Base-by-base conservation (phyloP, 2,797 vertebrate genomes). In the Margarornis squamiger region DNA sequence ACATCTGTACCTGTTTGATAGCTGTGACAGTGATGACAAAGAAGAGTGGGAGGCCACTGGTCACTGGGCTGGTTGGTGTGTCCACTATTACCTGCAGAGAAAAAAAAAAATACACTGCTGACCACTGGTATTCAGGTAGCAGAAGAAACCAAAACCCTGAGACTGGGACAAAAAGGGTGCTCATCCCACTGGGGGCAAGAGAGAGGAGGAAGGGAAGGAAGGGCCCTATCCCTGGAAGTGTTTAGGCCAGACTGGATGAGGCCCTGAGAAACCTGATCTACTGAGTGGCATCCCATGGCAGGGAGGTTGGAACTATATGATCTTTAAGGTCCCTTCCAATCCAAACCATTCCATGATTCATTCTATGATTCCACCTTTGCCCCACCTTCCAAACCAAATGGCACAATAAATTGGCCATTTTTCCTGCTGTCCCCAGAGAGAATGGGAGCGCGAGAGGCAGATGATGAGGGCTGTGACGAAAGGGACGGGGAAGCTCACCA, bases 11-110 rank as follows among this genome's bases (percentile, higher is more conserved):
- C 99, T 99, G 99, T 97, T 99, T 99, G 95, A 99, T 98, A 82
- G 99, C 99, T 19, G 99, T 99, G 92, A 99, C 99, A 80, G 99
- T 99, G 97, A 99, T 99, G 91, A 99, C 99, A 97, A 99, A 99
- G 98, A 99, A 99, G 96, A 99, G 98, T 0, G 99, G 99, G 96
- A 99, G 98, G 96, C 99, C 99, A 65, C 99, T 99, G 93, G 99
- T 99, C 96, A 99, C 98, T 0, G 99, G 99, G 97, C 99, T 99
- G 96, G 99, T 99, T n/a, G 99, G 99, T 73, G 99, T 99, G 95
- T 99, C 99, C 97, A 99, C 99, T 95, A 99, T 99, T 96, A 99
- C 99, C 99, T 99, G 91, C 23, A 72, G 46, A 94, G 48, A 77
- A 9, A 72, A 81, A 46, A 46, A 74, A 73, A 36, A 83, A 29